Evolutionary conservation across 2,113 vertebrate genomes (phyloP).

Genomic region (Empidonax alnorum): DNA sequence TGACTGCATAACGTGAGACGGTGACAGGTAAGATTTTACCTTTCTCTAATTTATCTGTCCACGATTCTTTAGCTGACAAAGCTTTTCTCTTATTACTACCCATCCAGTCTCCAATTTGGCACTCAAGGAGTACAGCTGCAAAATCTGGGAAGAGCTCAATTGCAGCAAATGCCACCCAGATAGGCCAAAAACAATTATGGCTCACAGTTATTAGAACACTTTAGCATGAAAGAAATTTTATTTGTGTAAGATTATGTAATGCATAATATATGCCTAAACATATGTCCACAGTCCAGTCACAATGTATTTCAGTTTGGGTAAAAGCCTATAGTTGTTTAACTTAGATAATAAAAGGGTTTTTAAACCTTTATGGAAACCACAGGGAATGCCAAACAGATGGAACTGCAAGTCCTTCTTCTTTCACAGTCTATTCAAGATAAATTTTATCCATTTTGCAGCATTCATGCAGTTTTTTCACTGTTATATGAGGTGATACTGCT

Average conservation of each 20-base stretch:
- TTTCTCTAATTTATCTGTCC: background rate
- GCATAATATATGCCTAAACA: background rate
- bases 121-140: conserved; percentile 22
- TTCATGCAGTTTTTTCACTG: background rate
- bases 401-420: background rate
- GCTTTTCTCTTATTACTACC: background rate
- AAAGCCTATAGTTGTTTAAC: background rate
- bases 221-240: background rate
- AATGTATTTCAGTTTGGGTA: conserved; percentile 20
- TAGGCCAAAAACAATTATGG: conserved; percentile 29
- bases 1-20: background rate
- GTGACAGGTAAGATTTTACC: background rate
- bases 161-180: background rate
- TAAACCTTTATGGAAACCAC: background rate
- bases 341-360: background rate
- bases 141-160: conserved; percentile 22
- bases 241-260: background rate
- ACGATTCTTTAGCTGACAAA: background rate
- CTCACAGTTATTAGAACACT: background rate
- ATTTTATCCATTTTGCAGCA: background rate
- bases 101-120: conserved; percentile 6
- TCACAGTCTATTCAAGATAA: background rate
- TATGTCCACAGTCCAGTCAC: background rate
- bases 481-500: background rate
- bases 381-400: background rate